Evolutionary conservation across 2,888 invertebrate species (phyloP).

Genomic region (Orthosia cruda): DNA sequence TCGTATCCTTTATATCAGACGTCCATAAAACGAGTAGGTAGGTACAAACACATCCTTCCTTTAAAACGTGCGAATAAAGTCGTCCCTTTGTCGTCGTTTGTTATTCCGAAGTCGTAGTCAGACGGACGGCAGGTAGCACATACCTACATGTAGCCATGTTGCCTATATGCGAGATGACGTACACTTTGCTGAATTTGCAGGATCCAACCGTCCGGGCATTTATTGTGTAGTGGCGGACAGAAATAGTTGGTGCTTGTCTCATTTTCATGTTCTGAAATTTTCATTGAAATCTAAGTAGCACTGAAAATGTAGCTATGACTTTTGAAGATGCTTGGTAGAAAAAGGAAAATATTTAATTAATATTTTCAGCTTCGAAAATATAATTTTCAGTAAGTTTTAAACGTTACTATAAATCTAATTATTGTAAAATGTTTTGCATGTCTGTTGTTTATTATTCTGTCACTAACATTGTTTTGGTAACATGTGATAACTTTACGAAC

Average conservation of each 20-base stretch:
- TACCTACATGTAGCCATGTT: conserved; percentile 44
- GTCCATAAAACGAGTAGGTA: conserved; percentile 22
- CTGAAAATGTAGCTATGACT: not conserved
- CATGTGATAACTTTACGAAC: conserved; percentile 6
- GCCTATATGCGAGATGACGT: conserved; percentile 59
- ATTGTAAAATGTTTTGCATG: not conserved
- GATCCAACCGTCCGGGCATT: conserved; percentile 48
- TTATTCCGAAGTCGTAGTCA: conserved; percentile 76
- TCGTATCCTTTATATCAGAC: conserved; percentile 22
- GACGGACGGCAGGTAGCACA: conserved; percentile 76
- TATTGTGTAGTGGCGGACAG: conserved; percentile 53
- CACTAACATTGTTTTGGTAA: not conserved
- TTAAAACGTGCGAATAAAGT: conserved; percentile 65
- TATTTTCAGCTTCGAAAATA: not conserved
- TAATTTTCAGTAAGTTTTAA: not conserved
- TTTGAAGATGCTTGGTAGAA: not conserved
- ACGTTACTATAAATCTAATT: not conserved
- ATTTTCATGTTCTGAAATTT: too few species aligned
- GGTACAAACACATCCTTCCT: conserved; percentile 57
- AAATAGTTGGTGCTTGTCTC: not conserved
- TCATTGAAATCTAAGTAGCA: not conserved
- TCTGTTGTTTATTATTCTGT: not conserved
- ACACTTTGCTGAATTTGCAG: conserved; percentile 62
- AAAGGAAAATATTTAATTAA: rapidly evolving
- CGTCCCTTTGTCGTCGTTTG: conserved; percentile 72